phyloP scores from a whole-genome alignment of 2,797 vertebrate genomes.

The Pteronotus mesoamericanus region DNA sequence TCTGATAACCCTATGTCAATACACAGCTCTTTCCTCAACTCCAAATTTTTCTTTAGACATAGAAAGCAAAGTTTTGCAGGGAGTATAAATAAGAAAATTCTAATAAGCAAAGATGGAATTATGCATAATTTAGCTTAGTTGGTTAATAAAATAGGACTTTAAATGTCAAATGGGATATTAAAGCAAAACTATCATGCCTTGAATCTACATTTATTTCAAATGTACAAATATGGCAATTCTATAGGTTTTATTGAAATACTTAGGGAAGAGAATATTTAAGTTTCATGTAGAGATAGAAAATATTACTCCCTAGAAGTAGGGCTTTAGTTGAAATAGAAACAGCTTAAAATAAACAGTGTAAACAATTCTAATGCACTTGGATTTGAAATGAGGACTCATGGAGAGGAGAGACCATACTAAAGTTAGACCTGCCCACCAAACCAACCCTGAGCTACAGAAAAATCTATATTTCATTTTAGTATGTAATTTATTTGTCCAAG shows the following conservation, averaged over 20 bases:
- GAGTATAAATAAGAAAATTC: neutral
- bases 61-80: neutral
- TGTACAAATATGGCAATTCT: neutral
- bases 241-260: neutral
- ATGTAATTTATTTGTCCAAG: neutral
- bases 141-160: neutral
- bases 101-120: constrained; percentile 1
- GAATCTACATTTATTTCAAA: neutral
- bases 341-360: constrained; percentile 24
- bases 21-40: neutral
- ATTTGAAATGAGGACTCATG: neutral
- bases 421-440: neutral
- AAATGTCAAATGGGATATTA: neutral
- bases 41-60: neutral
- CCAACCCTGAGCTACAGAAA: neutral
- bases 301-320: neutral
- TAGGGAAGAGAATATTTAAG: neutral
- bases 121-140: neutral
- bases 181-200: neutral
- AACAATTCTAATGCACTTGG: neutral
- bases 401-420: neutral
- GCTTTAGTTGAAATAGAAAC: constrained; percentile 30
- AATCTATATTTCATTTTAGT: neutral
- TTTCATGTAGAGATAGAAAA: neutral
- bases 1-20: neutral